Evolutionary conservation across 2,113 vertebrate species (phyloP).

Genomic region (Ceyx cyanopectus): DNA sequence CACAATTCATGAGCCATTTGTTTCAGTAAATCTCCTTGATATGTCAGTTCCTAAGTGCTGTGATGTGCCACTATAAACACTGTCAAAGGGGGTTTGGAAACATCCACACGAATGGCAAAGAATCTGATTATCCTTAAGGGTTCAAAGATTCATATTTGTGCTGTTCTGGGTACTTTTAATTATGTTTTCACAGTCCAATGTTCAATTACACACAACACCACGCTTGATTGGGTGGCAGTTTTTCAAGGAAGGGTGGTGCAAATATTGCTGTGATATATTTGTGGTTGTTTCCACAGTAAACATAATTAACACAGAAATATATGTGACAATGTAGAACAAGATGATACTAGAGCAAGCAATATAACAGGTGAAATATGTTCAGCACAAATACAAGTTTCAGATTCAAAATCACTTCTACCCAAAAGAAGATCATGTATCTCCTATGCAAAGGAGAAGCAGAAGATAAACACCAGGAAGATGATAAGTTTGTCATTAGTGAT

Average conservation of each 20-base stretch:
- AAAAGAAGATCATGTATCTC: not conserved
- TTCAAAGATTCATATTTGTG: not conserved
- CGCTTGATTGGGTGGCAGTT: not conserved
- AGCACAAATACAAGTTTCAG: not conserved
- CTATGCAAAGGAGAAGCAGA: not conserved
- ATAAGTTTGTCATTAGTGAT: too few relatives aligned
- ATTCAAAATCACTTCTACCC: not conserved
- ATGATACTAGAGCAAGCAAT: not conserved
- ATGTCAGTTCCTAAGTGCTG: not conserved
- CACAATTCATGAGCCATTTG: not conserved
- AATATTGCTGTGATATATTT: not conserved
- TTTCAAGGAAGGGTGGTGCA: not conserved
- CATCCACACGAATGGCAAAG: not conserved
- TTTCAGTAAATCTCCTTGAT: not conserved
- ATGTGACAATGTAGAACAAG: not conserved
- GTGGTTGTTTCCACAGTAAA: not conserved
- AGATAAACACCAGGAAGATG: not conserved
- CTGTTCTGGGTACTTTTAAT: not conserved
- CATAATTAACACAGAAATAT: not conserved
- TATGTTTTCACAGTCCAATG: not conserved
- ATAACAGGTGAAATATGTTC: not conserved
- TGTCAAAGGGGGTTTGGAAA: not conserved
- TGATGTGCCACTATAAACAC: not conserved
- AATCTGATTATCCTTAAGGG: not conserved
- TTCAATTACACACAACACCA: not conserved